These are phyloP conservation scores for Esox lucius DNA, from an alignment of 2,797 vertebrate genomes.

Conservation along the genomic window DNA sequence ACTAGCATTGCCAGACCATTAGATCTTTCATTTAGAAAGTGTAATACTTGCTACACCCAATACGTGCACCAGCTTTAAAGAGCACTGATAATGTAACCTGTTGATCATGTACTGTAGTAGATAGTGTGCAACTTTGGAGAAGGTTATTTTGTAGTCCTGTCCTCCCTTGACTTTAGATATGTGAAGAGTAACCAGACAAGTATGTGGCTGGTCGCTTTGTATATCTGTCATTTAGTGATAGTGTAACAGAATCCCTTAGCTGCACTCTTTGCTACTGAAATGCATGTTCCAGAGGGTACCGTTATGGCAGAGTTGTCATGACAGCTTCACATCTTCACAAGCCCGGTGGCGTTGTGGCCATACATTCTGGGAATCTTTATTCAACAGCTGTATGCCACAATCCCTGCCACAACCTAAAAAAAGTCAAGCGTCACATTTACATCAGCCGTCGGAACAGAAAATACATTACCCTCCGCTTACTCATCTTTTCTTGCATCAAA, in stretches of 20 bases:
- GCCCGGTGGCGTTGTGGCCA: constrained; percentile 2
- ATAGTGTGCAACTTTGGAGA: background rate
- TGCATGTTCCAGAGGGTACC: constrained; percentile 36
- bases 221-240: constrained; percentile 43
- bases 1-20: background rate
- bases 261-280: constrained; percentile 19
- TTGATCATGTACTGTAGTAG: background rate
- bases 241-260: constrained; percentile 41
- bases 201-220: background rate
- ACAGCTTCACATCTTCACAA: constrained; percentile 6
- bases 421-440: background rate
- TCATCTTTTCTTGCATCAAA: background rate
- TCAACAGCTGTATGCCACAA: background rate
- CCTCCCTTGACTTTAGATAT: background rate
- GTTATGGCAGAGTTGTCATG: constrained; percentile 19
- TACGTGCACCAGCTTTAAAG: background rate
- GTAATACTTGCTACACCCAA: no score
- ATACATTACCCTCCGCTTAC: background rate
- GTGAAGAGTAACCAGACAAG: background rate
- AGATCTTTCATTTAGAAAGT: background rate
- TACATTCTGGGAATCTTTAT: background rate
- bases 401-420: background rate
- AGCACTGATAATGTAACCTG: background rate
- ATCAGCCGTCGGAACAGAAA: background rate
- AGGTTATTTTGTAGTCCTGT: background rate